Evolutionary conservation across 2,797 vertebrate species (phyloP), one percentile per base, ranked within the genome.

Genomic region (Argyrosomus regius): DNA sequence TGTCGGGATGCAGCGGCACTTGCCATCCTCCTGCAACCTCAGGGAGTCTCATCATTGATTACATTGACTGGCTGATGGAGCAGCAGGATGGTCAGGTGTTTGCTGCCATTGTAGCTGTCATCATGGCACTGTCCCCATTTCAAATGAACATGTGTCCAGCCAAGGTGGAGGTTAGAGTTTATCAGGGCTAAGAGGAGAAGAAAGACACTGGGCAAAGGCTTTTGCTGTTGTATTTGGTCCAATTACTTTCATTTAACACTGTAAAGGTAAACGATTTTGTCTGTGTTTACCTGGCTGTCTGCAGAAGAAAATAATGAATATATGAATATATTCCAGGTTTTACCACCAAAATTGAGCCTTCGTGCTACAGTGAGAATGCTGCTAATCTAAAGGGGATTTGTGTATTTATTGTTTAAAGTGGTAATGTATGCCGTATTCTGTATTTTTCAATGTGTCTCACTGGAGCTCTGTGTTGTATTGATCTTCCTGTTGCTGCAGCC

Each of bases 41-140:
- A 6, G 81, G 76, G 85, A 87, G 73, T 54, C 77, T 83, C 77
- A 26, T 54, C 81, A 88, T 88, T 88, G 89, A 94, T 93, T 91
- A 79, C 78, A 73, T 56, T 75, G 87, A 90, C 67, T 54, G 68
- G 77, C 73, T 74, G 82, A 56, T 71, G 73, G 43, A 82, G 72
- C 74, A n/a, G 81, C 68, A 35, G 82, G 72, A 88, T 63, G 75
- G 88, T 87, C 89, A 86, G 82, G 77, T 90, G 82, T 86, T 80
- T 69, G 63, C 76, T 64, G 80, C 59, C 13, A 31, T 75, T 81
- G 62, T 87, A 86, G 87, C 80, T 85, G 82, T 83, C 88, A 79
- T 77, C 58, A 10, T 18, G 67, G 24, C 57, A 1, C 57, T 56
- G 83, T 77, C 72, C 82, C 60, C 22, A 6, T 76, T 90, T 90